Evolutionary conservation across 2,888 invertebrate genomes (phyloP).

Genomic region (Blastobasis adustella): DNA sequence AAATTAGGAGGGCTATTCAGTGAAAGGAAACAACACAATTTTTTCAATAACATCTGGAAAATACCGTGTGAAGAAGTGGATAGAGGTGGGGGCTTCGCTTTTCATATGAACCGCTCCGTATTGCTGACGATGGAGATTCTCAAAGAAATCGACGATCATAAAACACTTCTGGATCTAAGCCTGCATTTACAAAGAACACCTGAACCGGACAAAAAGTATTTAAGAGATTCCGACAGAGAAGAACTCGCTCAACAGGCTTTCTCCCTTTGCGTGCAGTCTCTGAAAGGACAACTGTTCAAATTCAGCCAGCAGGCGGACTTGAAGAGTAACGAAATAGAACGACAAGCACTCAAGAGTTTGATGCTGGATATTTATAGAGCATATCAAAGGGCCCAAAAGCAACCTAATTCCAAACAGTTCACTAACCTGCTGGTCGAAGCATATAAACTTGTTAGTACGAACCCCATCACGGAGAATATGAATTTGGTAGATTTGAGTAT

Average conservation of each 20-base stretch:
- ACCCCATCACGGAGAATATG: conserved; percentile 75
- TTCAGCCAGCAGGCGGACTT: conserved; percentile 64
- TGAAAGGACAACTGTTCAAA: conserved; percentile 77
- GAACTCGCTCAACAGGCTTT: conserved; percentile 87
- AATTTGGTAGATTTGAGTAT: conserved; percentile 80
- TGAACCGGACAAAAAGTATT: conserved; percentile 91
- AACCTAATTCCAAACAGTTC: conserved; percentile 75
- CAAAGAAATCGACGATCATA: conserved; percentile 85
- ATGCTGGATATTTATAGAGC: conserved; percentile 78
- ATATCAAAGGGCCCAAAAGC: conserved; percentile 81
- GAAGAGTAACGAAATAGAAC: conserved; percentile 60
- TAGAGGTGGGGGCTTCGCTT: conserved; percentile 91
- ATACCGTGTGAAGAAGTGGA: conserved; percentile 93
- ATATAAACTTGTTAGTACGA: conserved; percentile 79
- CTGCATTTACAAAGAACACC: conserved; percentile 86
- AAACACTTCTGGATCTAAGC: conserved; percentile 85
- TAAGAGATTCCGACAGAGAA: conserved; percentile 88
- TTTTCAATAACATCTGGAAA: conserved; percentile 95
- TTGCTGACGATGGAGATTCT: conserved; percentile 87
- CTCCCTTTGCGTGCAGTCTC: conserved; percentile 80
- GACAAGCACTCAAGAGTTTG: conserved; percentile 63
- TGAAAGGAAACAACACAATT: conserved; percentile 88
- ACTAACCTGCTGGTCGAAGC: conserved; percentile 79
- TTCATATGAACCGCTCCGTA: conserved; percentile 92
- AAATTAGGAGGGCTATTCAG: conserved; percentile 88